phyloP scores from a whole-genome alignment of 1,140 invertebrate genomes.

The Drosophila elegans region DNA sequence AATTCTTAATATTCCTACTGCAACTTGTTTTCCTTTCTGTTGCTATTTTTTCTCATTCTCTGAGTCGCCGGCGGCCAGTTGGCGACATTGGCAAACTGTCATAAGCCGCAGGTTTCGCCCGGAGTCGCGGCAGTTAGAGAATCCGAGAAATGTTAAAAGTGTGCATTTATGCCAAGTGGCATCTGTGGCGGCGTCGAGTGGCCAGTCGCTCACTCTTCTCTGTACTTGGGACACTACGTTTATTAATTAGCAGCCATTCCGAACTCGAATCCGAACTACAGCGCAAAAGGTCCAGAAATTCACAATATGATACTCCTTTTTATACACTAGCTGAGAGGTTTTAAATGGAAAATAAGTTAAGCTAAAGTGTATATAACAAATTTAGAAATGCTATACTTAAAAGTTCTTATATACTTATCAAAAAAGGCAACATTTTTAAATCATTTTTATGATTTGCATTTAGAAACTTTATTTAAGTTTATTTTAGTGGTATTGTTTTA shows the following conservation, averaged over 20 bases:
- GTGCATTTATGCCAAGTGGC: conserved; percentile 82
- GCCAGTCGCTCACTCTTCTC: conserved; percentile 19
- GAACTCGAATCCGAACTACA: conserved; percentile 30
- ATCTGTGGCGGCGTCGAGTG: conserved; percentile 65
- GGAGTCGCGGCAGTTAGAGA: conserved; percentile 74
- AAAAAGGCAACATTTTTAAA: too few relatives aligned
- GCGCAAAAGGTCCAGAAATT: conserved; percentile 15
- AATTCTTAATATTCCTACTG: conserved; percentile 78
- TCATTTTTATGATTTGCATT: too few relatives aligned
- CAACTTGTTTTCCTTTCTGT: conserved; percentile 65
- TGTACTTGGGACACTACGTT: conserved; percentile 50
- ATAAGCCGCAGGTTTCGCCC: conserved; percentile 74
- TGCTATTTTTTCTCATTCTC: conserved; percentile 12
- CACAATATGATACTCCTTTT: conserved; percentile 1
- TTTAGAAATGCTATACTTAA: too few relatives aligned
- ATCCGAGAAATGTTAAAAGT: conserved; percentile 83
- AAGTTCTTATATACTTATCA: too few relatives aligned
- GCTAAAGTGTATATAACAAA: too few relatives aligned
- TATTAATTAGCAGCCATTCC: conserved; percentile 75
- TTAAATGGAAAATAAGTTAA: background rate
- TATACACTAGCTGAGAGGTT: background rate
- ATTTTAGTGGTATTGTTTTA: too few relatives aligned
- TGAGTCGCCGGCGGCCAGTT: conserved; percentile 30
- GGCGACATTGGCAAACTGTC: conserved; percentile 65
- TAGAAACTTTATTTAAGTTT: too few relatives aligned